Percentiles rank a stretch among this genome's conserved stretches.
These are phyloP conservation scores for Pristionchus fissidentatus DNA, from an alignment of 2,888 invertebrate genomes.

Conservation along the genomic window DNA sequence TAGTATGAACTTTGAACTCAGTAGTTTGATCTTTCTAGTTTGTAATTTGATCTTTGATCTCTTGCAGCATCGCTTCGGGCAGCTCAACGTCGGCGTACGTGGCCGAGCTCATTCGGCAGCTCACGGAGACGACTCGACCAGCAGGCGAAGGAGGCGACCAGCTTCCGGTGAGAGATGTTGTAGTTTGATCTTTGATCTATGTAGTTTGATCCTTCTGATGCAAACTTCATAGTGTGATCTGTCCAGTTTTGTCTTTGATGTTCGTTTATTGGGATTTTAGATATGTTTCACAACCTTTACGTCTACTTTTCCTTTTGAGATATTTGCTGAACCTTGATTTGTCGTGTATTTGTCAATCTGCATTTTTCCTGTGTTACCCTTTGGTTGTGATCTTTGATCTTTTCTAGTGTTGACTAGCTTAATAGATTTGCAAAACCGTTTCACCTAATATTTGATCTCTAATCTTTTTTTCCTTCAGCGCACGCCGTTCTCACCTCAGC, in stretches of 20 bases:
- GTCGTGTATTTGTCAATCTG: not conserved
- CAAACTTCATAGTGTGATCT: no score
- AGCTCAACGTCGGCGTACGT: constrained; percentile 46
- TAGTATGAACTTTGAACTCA: not conserved
- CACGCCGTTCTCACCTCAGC: constrained; percentile 42
- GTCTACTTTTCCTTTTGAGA: not conserved
- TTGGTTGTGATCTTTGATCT: not conserved
- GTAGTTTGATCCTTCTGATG: no score
- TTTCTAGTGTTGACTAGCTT: no score
- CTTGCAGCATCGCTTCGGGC: constrained; percentile 45
- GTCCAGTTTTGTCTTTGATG: no score
- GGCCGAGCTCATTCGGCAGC: constrained; percentile 41
- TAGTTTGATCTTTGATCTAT: no score
- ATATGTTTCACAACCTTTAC: no score
- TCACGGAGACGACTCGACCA: constrained; percentile 16
- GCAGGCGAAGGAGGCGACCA: not conserved
- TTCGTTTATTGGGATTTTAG: not conserved
- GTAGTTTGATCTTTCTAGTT: constrained; percentile 1
- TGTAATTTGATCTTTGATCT: not conserved
- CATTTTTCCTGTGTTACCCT: no score
- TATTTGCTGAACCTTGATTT: not conserved
- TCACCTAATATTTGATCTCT: not conserved
- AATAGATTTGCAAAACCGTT: no score
- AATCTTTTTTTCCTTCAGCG: constrained; percentile 5
- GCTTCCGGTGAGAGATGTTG: not conserved